Evolutionary conservation across 2,888 invertebrate species (phyloP).

Genomic region (Scaptomyza cyrtandrae): DNA sequence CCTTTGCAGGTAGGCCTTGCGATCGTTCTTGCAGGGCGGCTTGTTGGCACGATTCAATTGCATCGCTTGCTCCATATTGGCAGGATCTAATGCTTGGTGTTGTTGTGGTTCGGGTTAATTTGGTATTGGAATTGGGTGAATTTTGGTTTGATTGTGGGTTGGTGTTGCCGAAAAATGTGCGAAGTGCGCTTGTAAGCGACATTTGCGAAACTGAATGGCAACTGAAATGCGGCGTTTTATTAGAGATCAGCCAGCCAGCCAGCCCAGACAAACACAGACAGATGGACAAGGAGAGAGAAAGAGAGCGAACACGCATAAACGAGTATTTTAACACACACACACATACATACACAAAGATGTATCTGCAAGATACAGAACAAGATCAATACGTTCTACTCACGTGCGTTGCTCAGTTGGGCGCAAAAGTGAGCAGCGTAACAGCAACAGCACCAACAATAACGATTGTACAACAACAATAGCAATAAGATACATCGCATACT

Average conservation of each 20-base stretch:
- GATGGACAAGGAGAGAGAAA: slow-evolving; percentile 29
- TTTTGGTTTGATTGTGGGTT: slow-evolving; percentile 37
- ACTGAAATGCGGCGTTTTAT: slow-evolving; percentile 82
- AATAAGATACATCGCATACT: slow-evolving; percentile 51
- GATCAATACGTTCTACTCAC: slow-evolving; percentile 76
- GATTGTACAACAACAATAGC: slow-evolving; percentile 20
- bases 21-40: slow-evolving; percentile 84
- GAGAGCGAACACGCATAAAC: slow-evolving; percentile 62
- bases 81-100: slow-evolving; percentile 28
- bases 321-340: slow-evolving; percentile 63
- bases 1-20: slow-evolving; percentile 83
- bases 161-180: slow-evolving; percentile 57
- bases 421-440: slow-evolving; percentile 31
- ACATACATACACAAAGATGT: slow-evolving; percentile 55
- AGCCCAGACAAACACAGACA: slow-evolving; percentile 27
- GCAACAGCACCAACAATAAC: slow-evolving; percentile 19
- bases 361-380: slow-evolving; percentile 77
- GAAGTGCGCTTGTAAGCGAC: slow-evolving; percentile 83
- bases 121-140: slow-evolving; percentile 21
- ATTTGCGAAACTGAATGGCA: slow-evolving; percentile 83
- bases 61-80: slow-evolving; percentile 78
- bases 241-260: slow-evolving; percentile 63
- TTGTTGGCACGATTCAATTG: slow-evolving; percentile 80
- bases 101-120: not conserved
- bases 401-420: slow-evolving; percentile 58